A percentile compares a stretch with the other conserved stretches of the same genome.
phyloP scores from a whole-genome alignment of 1,140 invertebrate species.

The Drosophila funebris region DNA sequence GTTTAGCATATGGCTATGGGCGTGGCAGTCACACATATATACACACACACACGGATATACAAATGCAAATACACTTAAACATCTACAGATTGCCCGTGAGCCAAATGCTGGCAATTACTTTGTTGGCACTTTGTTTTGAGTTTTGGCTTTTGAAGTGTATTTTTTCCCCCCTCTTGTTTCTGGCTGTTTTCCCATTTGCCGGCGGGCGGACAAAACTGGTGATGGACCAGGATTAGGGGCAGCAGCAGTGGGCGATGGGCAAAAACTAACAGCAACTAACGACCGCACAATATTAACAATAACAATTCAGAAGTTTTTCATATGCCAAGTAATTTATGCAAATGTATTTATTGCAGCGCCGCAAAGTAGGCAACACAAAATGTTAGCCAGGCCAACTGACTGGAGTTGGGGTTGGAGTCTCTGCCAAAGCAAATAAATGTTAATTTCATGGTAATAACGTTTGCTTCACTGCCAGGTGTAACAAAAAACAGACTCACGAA shows the following conservation, averaged over 20 bases:
- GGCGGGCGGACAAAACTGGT: neutral
- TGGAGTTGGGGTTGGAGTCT: too few relatives aligned
- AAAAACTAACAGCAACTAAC: slow-evolving; percentile 45
- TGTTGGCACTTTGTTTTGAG: slow-evolving; percentile 70
- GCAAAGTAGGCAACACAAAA: slow-evolving; percentile 42
- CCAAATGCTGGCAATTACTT: slow-evolving; percentile 70
- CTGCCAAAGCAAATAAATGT: slow-evolving; percentile 75
- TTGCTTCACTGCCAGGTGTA: slow-evolving; percentile 61
- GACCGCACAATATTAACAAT: slow-evolving; percentile 35
- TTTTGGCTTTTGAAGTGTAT: slow-evolving; percentile 65
- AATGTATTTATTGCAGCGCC: slow-evolving; percentile 73
- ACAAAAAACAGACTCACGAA: slow-evolving; percentile 22
- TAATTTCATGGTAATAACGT: slow-evolving; percentile 78
- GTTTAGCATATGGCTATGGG: slow-evolving; percentile 47
- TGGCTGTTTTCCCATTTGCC: neutral
- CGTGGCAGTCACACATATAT: slow-evolving; percentile 28
- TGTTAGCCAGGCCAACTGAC: slow-evolving; percentile 1
- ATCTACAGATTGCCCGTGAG: slow-evolving; percentile 38
- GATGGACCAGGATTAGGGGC: neutral
- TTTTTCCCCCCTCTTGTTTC: slow-evolving; percentile 28
- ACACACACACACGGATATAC: neutral
- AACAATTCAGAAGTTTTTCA: slow-evolving; percentile 15
- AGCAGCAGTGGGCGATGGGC: neutral
- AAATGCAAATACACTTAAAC: neutral
- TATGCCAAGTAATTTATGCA: slow-evolving; percentile 68